Conservation (phyloP, 2,888 invertebrate species). For the Cataglyphis cursor region DNA sequence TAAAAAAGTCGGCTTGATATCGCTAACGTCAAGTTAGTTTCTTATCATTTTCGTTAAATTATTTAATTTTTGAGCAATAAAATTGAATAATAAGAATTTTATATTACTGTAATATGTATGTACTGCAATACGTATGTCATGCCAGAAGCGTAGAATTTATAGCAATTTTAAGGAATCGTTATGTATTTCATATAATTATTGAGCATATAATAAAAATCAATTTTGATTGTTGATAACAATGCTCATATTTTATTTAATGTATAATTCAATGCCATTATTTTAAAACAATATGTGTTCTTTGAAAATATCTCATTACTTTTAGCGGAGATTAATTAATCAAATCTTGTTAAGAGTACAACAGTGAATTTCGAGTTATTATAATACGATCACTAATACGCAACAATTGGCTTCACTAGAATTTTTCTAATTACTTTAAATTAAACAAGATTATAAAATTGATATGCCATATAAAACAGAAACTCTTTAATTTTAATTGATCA, state of each 20-base stretch:
- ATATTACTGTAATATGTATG: background rate
- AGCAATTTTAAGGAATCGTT: background rate
- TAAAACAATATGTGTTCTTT: background rate
- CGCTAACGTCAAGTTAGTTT: background rate
- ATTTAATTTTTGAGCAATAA: background rate
- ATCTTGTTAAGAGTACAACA: background rate
- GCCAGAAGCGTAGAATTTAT: background rate
- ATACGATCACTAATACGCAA: background rate
- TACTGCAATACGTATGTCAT: too few species aligned
- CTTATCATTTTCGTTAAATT: background rate
- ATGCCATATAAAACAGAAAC: background rate
- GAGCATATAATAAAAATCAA: slow-evolving; percentile 1
- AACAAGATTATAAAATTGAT: background rate
- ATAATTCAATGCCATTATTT: background rate
- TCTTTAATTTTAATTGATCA: background rate
- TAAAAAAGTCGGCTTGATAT: background rate
- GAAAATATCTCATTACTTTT: background rate
- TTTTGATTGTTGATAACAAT: background rate
- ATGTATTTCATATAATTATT: background rate
- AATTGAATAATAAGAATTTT: background rate
- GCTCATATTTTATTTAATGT: background rate
- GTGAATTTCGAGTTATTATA: background rate
- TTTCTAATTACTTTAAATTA: background rate
- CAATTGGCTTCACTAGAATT: background rate
- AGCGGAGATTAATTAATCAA: background rate